Conservation (phyloP, 2,797 vertebrate species). For the Podarcis lilfordi region DNA sequence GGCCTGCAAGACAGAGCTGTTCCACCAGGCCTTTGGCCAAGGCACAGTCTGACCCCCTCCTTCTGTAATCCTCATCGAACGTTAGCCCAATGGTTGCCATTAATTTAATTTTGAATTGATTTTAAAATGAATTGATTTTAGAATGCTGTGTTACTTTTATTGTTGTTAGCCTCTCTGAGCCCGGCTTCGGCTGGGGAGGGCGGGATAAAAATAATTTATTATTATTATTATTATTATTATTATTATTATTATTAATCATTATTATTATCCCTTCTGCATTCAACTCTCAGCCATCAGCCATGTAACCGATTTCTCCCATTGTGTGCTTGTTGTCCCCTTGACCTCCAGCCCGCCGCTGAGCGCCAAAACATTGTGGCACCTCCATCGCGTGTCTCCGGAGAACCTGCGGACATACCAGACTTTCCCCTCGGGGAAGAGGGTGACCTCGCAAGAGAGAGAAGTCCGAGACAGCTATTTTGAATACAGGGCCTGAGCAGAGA, state of each 20-base stretch:
- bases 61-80: rapidly evolving
- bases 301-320: neutral
- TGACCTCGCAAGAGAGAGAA: conserved; percentile 56
- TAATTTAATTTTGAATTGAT: no score
- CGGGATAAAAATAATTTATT: no score
- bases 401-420: conserved; percentile 63
- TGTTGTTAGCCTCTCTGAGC: no score
- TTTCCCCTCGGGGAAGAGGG: conserved; percentile 66
- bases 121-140: no score
- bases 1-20: no score
- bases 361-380: conserved; percentile 42
- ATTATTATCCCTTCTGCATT: neutral
- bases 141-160: no score
- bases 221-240: no score
- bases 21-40: no score
- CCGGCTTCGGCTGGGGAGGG: no score
- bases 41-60: no score
- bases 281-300: neutral
- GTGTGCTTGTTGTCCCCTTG: neutral
- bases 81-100: no score
- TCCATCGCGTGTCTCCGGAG: conserved; percentile 43
- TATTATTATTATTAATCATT: neutral
- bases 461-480: conserved; percentile 62
- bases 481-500: conserved; percentile 38
- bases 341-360: conserved; percentile 63